Evolutionary conservation across 2,888 invertebrate genomes (phyloP).

Genomic region (Conchocele bisecta): DNA sequence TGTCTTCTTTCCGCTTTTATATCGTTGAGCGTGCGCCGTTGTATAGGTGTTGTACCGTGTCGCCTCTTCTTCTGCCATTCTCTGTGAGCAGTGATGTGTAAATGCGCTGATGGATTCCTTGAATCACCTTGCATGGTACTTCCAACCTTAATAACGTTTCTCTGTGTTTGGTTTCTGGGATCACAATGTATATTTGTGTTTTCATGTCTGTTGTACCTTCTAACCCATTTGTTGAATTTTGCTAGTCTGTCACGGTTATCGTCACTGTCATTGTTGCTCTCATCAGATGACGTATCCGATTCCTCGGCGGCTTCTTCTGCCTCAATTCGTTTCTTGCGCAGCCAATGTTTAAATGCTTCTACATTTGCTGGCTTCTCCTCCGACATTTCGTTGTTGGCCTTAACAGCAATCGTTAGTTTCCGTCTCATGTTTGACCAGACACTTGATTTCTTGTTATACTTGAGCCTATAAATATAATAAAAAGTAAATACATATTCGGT

Average conservation of each 20-base stretch:
- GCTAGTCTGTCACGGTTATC: slow-evolving; percentile 50
- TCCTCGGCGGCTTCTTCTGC: slow-evolving; percentile 38
- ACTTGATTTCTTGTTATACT: slow-evolving; percentile 29
- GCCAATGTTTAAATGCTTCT: slow-evolving; percentile 68
- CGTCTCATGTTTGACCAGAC: slow-evolving; percentile 40
- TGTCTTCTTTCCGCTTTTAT: slow-evolving; percentile 56
- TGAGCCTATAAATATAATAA: slow-evolving; percentile 17
- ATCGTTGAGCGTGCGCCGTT: slow-evolving; percentile 46
- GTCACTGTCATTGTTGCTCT: slow-evolving; percentile 34
- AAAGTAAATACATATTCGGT: no score
- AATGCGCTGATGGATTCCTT: slow-evolving; percentile 46
- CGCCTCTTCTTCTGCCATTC: slow-evolving; percentile 58
- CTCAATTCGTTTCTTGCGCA: slow-evolving; percentile 58
- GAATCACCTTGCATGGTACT: slow-evolving; percentile 55
- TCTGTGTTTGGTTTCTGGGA: slow-evolving; percentile 50
- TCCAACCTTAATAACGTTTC: slow-evolving; percentile 54
- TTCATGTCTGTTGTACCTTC: slow-evolving; percentile 43
- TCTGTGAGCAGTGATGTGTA: slow-evolving; percentile 60
- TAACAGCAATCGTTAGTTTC: slow-evolving; percentile 40
- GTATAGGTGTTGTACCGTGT: neutral
- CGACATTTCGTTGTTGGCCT: slow-evolving; percentile 1
- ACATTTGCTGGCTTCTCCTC: slow-evolving; percentile 25
- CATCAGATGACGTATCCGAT: slow-evolving; percentile 27
- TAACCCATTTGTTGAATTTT: slow-evolving; percentile 58
- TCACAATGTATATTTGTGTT: slow-evolving; percentile 36